A percentile compares a stretch with the other conserved stretches of the same genome.
Evolutionary conservation across 2,797 vertebrate species (phyloP).

Genomic region (Australoheros facetus): DNA sequence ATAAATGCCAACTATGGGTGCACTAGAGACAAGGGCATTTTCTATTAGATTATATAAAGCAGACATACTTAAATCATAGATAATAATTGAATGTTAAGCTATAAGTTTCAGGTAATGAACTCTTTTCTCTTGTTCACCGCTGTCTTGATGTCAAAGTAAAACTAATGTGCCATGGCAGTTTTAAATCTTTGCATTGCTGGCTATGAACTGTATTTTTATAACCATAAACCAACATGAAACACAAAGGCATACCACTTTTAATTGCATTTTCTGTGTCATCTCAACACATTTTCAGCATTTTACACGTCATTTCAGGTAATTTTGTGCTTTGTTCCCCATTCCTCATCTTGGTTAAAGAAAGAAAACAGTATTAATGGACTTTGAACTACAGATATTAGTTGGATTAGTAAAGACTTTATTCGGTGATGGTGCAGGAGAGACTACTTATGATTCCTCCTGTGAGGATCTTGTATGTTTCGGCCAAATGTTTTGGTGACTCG

Average conservation of each 20-base stretch:
- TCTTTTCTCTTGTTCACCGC: neutral
- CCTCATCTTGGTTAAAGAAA: too few relatives aligned
- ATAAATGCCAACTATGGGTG: too few relatives aligned
- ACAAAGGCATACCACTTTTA: neutral
- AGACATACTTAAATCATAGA: neutral
- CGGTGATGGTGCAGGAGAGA: neutral
- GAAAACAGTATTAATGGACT: neutral
- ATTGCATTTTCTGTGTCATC: neutral
- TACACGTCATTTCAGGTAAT: neutral
- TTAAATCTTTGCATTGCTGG: neutral
- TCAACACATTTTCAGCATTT: neutral
- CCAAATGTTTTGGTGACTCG: too few relatives aligned
- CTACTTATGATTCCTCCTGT: neutral
- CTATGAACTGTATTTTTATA: neutral
- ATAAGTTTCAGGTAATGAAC: neutral
- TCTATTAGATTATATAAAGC: neutral
- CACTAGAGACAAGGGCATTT: too few relatives aligned
- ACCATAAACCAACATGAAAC: neutral
- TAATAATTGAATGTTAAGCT: too few relatives aligned
- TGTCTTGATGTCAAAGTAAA: neutral
- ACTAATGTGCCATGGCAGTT: neutral
- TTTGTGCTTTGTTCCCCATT: neutral
- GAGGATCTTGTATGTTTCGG: neutral
- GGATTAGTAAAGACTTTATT: too few relatives aligned
- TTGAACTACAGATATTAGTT: too few relatives aligned